Conservation (phyloP, 23 tunicate genomes). For the Phallusia fumigata region DNA sequence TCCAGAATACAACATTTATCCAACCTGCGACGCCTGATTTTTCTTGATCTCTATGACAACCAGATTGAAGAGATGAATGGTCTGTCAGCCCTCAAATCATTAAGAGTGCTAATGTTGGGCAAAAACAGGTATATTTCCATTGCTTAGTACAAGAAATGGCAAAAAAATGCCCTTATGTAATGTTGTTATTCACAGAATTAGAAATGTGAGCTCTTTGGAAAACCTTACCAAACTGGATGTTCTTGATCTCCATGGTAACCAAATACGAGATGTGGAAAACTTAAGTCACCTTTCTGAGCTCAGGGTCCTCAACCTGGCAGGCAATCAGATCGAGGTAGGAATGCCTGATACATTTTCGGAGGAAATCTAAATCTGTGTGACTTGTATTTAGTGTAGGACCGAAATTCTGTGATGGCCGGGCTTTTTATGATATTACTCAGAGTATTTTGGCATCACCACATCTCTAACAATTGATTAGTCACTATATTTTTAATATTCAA, state of each 20-base stretch:
- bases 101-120: conserved; percentile 98
- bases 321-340: conserved; percentile 79
- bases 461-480: too few species aligned
- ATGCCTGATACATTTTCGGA: too few species aligned
- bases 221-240: conserved; percentile 88
- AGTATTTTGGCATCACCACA: too few species aligned
- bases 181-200: conserved; percentile 46
- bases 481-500: too few species aligned
- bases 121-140: conserved; percentile 60
- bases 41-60: conserved; percentile 98
- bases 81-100: conserved; percentile 76
- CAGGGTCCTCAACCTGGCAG: conserved; percentile 94
- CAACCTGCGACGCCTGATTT: conserved; percentile 73
- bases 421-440: too few species aligned
- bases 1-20: conserved; percentile 67
- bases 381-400: too few species aligned
- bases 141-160: not conserved
- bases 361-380: not conserved
- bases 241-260: conserved; percentile 93
- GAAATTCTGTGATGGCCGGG: too few species aligned
- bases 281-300: conserved; percentile 70
- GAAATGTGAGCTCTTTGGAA: conserved; percentile 60
- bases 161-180: not conserved
- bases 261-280: conserved; percentile 59
- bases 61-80: conserved; percentile 89